Evolutionary conservation across 2,797 vertebrate species (phyloP).

Genomic region (Acanthurus lineatus): DNA sequence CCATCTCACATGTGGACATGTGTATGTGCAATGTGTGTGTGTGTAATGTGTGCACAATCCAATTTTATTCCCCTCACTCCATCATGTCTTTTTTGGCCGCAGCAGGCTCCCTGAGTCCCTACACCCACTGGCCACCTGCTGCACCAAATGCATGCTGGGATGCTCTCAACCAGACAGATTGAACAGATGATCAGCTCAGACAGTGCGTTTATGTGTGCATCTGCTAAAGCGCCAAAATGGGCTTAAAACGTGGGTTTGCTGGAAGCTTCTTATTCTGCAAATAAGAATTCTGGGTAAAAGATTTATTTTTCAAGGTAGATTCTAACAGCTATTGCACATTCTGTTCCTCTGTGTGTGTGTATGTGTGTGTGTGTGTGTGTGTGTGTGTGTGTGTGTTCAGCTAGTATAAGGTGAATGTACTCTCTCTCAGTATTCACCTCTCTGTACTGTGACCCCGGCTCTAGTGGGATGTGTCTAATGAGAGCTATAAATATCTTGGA

Average conservation of each 20-base stretch:
- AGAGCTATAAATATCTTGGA: conserved; percentile 78
- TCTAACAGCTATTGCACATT: conserved; percentile 7
- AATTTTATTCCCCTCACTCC: conserved; percentile 29
- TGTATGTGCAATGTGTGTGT: conserved; percentile 2
- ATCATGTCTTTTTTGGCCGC: not conserved
- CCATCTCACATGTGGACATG: not conserved
- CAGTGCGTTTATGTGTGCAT: conserved; percentile 7
- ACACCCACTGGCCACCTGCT: conserved; percentile 72
- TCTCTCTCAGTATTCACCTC: conserved; percentile 49
- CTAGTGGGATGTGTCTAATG: conserved; percentile 76
- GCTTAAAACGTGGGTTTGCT: conserved; percentile 22
- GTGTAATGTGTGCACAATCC: conserved; percentile 2
- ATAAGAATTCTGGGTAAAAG: not conserved
- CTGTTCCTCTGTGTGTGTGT: conserved; percentile 32
- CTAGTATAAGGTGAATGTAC: conserved; percentile 45
- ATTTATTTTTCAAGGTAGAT: not conserved
- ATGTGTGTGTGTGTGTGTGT: not conserved
- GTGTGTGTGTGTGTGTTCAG: conserved; percentile 19
- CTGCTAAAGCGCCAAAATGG: conserved; percentile 20
- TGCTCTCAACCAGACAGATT: conserved; percentile 42
- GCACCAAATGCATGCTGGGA: conserved; percentile 59
- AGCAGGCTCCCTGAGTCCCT: not conserved
- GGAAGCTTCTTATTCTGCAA: not conserved
- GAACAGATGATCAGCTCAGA: conserved; percentile 51
- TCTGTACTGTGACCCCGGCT: conserved; percentile 69